A percentile compares a stretch with the other conserved stretches of the same genome.
These are phyloP conservation scores for Hylaeus anthracinus DNA, from an alignment of 1,140 invertebrate genomes.

Conservation along the genomic window DNA sequence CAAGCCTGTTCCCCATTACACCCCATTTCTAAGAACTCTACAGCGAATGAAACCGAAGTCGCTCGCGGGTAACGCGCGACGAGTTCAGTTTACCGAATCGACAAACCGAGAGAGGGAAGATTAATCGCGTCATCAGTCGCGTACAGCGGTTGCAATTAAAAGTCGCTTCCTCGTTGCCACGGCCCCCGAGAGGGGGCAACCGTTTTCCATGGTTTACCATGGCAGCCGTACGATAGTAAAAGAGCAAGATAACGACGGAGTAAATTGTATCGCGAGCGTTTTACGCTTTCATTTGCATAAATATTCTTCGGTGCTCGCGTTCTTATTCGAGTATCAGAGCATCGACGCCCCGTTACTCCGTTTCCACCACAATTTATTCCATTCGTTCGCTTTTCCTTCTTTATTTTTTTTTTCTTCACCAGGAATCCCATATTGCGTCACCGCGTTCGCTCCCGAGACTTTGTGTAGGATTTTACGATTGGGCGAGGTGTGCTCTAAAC, in stretches of 20 bases:
- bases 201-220: not conserved
- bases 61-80: constrained; percentile 19
- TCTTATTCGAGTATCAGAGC: constrained; percentile 27
- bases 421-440: constrained; percentile 46
- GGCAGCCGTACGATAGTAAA: constrained; percentile 27
- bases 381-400: not conserved
- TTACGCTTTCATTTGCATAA: constrained; percentile 62
- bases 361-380: constrained; percentile 46
- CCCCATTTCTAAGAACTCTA: too few relatives aligned
- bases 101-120: not conserved
- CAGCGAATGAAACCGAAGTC: not conserved
- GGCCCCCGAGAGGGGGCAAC: constrained; percentile 2
- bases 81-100: constrained; percentile 8
- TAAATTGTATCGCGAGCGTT: constrained; percentile 51
- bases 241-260: constrained; percentile 48
- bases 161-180: constrained; percentile 2
- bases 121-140: constrained; percentile 8
- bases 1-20: too few relatives aligned
- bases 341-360: constrained; percentile 17
- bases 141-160: constrained; percentile 28
- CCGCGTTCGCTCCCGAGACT: constrained; percentile 39
- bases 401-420: too few relatives aligned
- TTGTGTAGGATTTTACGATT: constrained; percentile 61
- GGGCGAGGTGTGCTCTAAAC: constrained; percentile 40
- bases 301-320: constrained; percentile 45